phyloP scores from a whole-genome alignment of 2,888 invertebrate species.

The Drosophila peninsularis region DNA sequence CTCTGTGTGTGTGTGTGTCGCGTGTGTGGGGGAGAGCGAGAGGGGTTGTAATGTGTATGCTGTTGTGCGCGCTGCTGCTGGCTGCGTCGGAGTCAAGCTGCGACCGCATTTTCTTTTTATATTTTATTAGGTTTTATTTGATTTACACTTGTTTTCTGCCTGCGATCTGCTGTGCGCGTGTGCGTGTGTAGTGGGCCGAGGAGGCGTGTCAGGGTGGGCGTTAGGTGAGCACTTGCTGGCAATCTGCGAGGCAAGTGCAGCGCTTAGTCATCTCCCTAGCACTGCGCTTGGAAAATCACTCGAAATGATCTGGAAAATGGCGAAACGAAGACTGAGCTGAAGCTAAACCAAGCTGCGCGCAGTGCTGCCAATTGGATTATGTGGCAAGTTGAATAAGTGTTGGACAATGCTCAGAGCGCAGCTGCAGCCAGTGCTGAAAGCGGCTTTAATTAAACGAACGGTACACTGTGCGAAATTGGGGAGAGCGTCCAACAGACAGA shows the following conservation, averaged over 20 bases:
- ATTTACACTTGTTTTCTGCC: slow-evolving; percentile 77
- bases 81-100: slow-evolving; percentile 60
- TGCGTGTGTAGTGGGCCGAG: slow-evolving; percentile 10
- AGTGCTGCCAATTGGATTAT: neutral
- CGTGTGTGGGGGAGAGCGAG: neutral
- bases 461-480: neutral
- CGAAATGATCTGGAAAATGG: slow-evolving; percentile 7
- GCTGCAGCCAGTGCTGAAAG: neutral
- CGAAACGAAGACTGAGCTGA: neutral
- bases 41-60: slow-evolving; percentile 7
- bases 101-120: slow-evolving; percentile 56
- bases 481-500: neutral
- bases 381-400: neutral
- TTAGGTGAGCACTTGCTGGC: slow-evolving; percentile 48
- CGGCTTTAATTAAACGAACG: slow-evolving; percentile 1
- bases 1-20: slow-evolving; percentile 11
- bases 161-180: slow-evolving; percentile 52
- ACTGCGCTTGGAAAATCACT: no score
- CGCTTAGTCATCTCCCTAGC: slow-evolving; percentile 25
- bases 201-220: slow-evolving; percentile 27
- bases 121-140: slow-evolving; percentile 80
- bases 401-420: neutral
- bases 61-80: slow-evolving; percentile 49
- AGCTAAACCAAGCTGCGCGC: neutral
- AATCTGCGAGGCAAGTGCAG: slow-evolving; percentile 42